Conservation (phyloP, 2,797 vertebrate genomes). For the Silurus lanzhouensis region DNA sequence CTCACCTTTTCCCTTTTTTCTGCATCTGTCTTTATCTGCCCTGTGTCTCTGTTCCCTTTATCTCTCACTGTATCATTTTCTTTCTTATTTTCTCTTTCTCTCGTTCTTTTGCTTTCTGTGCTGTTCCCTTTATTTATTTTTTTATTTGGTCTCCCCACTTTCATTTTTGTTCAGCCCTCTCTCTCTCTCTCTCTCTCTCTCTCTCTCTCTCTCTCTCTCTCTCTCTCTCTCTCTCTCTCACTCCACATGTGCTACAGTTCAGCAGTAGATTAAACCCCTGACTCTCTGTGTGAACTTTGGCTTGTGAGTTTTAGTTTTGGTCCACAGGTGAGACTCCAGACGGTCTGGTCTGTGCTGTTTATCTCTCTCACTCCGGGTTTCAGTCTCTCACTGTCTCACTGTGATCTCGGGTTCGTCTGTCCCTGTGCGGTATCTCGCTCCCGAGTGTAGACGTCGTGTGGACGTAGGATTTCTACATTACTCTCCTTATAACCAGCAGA, state of each 20-base stretch:
- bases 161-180: neutral
- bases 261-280: too few species aligned
- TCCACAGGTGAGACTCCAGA: neutral
- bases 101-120: neutral
- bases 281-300: too few species aligned
- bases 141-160: too few species aligned
- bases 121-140: too few species aligned
- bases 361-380: neutral
- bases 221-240: neutral
- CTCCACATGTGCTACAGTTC: neutral
- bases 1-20: neutral
- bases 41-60: neutral
- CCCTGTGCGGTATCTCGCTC: neutral
- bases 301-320: neutral
- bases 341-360: neutral
- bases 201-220: neutral
- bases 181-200: neutral
- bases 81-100: neutral
- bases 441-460: too few species aligned
- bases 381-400: neutral
- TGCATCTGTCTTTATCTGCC: too few species aligned
- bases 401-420: neutral
- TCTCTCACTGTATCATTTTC: neutral
- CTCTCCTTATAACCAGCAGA: too few species aligned
- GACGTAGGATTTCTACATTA: too few species aligned